Evolutionary conservation across 2,797 vertebrate genomes (phyloP).

Genomic region (Periparus ater): DNA sequence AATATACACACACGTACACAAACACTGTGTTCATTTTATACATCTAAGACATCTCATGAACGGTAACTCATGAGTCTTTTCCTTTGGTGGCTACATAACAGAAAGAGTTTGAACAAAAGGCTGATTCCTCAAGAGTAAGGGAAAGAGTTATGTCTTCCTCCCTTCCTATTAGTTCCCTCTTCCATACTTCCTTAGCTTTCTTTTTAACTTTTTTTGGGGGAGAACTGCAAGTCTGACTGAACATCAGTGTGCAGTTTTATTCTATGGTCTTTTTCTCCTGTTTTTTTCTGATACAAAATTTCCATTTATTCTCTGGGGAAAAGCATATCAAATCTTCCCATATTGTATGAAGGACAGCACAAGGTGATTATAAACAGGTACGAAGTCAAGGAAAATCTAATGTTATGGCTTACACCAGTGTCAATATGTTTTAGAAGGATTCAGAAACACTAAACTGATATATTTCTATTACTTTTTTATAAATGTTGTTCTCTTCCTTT

Average conservation of each 20-base stretch:
- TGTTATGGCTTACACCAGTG: neutral
- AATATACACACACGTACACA: neutral
- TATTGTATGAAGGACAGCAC: neutral
- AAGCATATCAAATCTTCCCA: neutral
- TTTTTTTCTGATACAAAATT: neutral
- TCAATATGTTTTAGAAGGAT: neutral
- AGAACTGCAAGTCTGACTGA: neutral
- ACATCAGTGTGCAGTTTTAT: neutral
- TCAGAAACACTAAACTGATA: neutral
- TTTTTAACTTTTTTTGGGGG: fast-evolving
- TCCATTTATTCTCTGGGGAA: neutral
- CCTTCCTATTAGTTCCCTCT: neutral
- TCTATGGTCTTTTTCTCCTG: neutral
- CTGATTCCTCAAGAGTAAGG: neutral
- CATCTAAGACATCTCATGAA: neutral
- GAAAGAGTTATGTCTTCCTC: neutral
- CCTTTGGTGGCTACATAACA: neutral
- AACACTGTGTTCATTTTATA: neutral
- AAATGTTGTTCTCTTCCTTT: no score
- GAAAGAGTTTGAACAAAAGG: neutral
- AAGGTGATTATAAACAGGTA: neutral
- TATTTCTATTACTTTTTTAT: neutral
- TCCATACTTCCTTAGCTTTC: fast-evolving
- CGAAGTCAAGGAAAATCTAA: neutral
- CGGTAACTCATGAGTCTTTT: neutral